Evolutionary conservation across 2,113 vertebrate genomes (phyloP).

Genomic region (Bos taurus): DNA sequence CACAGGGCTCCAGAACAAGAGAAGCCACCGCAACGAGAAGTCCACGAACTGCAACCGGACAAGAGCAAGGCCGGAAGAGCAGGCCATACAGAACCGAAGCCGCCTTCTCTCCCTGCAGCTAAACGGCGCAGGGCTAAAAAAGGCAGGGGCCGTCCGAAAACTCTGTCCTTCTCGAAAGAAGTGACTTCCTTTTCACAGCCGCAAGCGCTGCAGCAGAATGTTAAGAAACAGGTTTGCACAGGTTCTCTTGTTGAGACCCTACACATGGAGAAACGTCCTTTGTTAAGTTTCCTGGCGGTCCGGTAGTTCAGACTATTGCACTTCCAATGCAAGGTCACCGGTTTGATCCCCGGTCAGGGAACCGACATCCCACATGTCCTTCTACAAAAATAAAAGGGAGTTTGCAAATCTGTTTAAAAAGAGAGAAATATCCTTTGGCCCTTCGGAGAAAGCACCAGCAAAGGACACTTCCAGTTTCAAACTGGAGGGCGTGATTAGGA

Average conservation of each 20-base stretch:
- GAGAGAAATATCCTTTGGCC: not conserved
- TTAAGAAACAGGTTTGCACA: not conserved
- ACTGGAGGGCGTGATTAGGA: rapidly evolving
- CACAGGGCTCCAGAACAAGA: rapidly evolving
- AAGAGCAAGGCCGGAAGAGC: not conserved
- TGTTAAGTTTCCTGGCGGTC: not conserved
- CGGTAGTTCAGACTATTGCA: not conserved
- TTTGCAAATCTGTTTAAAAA: not conserved
- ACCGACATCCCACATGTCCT: not conserved
- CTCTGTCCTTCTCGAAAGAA: not conserved
- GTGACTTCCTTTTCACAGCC: rapidly evolving
- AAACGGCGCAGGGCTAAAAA: rapidly evolving
- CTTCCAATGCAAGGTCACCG: not conserved
- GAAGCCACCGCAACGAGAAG: rapidly evolving
- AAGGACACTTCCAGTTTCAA: not conserved
- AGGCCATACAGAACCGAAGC: no score
- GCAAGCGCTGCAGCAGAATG: rapidly evolving
- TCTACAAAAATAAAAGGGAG: not conserved
- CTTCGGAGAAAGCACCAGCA: rapidly evolving
- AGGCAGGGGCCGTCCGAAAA: no score
- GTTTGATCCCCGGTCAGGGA: not conserved
- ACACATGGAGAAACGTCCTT: rapidly evolving
- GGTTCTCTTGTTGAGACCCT: no score
- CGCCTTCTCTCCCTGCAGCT: rapidly evolving
- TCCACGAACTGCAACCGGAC: rapidly evolving